Evolutionary conservation across 2,797 vertebrate species (phyloP), one percentile per base, ranked within the genome.

Genomic region (Notolepis coatsorum): DNA sequence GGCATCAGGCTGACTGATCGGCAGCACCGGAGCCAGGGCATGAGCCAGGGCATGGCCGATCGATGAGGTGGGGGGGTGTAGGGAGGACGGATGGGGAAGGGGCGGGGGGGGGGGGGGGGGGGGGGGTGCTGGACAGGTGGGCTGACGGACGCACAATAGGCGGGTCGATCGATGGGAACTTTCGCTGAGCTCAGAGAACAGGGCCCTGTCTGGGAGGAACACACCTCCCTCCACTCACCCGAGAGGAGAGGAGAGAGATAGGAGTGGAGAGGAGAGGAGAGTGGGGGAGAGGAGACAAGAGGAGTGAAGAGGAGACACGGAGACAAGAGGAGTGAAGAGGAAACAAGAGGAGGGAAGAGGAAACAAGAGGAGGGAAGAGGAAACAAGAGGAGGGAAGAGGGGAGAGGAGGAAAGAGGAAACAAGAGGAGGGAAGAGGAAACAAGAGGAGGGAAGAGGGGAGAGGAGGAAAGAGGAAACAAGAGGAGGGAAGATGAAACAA

Each of bases 181-280:
- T 90, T 89, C 89, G 85, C 82, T 86, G 82, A 71, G 72, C 60
- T 85, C 72, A 89, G 83, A 89, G 87, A 91, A 93, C 79, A 76
- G 75, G 77, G 38, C 38, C 73, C 86, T 17, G 51, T 86, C 51
- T 67, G 3, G 84, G 49, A 35, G 49, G 37, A 65, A 35, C 74
- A 74, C 35, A 38, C 58, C 59, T n/a, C n/a, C n/a, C n/a, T n/a
- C n/a, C n/a, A n/a, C n/a, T n/a, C n/a, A n/a, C n/a, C n/a, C n/a
- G 45, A 47, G 23, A 25, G 8, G 27, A 0, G 3, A 2, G 27
- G 6, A 27, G 13, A n/a, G 3, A 18, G 10, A 51, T 10, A 12
- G 7, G 12, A n/a, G n/a, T n/a, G n/a, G n/a, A n/a, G n/a, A n/a
- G n/a, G n/a, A n/a, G n/a, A n/a, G n/a, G n/a, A n/a, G n/a, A n/a